Percentiles rank a stretch among this genome's conserved stretches.
These are phyloP conservation scores for Sebastes wilsoni DNA, from an alignment of 2,797 vertebrate species.

Conservation along the genomic window DNA sequence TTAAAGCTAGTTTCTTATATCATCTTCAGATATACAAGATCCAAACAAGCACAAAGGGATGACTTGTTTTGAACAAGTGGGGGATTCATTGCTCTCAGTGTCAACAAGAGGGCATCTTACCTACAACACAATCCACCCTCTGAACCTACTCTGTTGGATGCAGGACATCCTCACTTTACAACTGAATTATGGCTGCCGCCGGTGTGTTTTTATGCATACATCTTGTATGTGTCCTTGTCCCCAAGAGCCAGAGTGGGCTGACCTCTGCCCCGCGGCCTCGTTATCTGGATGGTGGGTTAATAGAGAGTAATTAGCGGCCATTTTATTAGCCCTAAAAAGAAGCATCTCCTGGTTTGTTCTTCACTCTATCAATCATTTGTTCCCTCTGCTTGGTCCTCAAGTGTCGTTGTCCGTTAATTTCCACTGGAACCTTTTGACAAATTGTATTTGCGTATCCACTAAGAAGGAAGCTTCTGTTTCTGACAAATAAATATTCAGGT, in stretches of 20 bases:
- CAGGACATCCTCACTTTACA: constrained; percentile 28
- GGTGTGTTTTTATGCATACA: not conserved
- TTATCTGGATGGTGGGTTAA: constrained; percentile 7
- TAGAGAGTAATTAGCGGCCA: constrained; percentile 24
- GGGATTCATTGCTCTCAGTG: constrained; percentile 44
- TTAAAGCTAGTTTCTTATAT: constrained; percentile 19
- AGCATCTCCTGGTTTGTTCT: not conserved
- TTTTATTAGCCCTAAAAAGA: constrained; percentile 42
- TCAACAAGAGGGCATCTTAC: constrained; percentile 53
- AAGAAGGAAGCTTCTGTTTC: not conserved
- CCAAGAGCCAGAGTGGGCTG: not conserved
- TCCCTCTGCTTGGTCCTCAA: not conserved
- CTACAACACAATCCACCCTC: constrained; percentile 22
- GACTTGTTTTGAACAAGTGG: constrained; percentile 51
- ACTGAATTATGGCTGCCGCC: constrained; percentile 13
- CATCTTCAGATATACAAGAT: not conserved
- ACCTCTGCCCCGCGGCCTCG: constrained; percentile 21
- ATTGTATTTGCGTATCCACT: not conserved
- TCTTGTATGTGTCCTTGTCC: constrained; percentile 15
- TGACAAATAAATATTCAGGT: not conserved
- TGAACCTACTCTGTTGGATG: constrained; percentile 11
- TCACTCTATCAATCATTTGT: not conserved
- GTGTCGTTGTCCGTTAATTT: constrained; percentile 11
- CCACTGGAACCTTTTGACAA: not conserved
- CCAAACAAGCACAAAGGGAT: constrained; percentile 35